These are phyloP conservation scores for Enteromius viviparus DNA, from an alignment of 2,797 vertebrate genomes.

Conservation along the genomic window DNA sequence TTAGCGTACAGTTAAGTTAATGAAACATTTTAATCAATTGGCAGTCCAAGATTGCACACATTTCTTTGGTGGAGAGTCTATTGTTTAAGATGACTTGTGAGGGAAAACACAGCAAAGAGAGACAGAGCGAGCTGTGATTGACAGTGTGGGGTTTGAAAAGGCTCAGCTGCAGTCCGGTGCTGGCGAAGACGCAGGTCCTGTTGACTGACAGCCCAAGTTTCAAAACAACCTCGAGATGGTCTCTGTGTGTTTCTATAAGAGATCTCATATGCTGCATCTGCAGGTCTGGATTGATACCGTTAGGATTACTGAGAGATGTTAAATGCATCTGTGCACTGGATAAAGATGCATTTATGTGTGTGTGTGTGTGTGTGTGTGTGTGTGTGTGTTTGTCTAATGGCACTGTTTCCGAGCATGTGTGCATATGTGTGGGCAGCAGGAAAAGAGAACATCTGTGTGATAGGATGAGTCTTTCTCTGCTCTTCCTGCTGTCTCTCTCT, in stretches of 20 bases:
- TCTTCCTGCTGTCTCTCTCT: conserved; percentile 44
- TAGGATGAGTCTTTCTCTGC: conserved; percentile 42
- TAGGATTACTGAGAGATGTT: conserved; percentile 7
- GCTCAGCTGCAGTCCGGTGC: conserved; percentile 45
- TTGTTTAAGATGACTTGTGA: conserved; percentile 26
- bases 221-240: conserved; percentile 23
- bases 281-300: neutral
- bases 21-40: neutral
- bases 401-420: conserved; percentile 31
- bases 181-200: conserved; percentile 24
- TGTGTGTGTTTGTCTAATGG: conserved; percentile 35
- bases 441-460: conserved; percentile 50
- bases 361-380: conserved; percentile 31
- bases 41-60: neutral
- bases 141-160: conserved; percentile 34
- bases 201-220: conserved; percentile 50
- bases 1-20: neutral
- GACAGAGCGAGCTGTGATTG: conserved; percentile 34
- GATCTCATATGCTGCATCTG: neutral
- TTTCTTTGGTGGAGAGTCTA: neutral
- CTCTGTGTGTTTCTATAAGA: conserved; percentile 12
- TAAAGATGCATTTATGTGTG: conserved; percentile 27
- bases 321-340: conserved; percentile 5
- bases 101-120: conserved; percentile 8
- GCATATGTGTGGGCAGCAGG: conserved; percentile 25